Evolutionary conservation across 2,797 vertebrate species (phyloP).

Genomic region (Halcyon leucocephala): DNA sequence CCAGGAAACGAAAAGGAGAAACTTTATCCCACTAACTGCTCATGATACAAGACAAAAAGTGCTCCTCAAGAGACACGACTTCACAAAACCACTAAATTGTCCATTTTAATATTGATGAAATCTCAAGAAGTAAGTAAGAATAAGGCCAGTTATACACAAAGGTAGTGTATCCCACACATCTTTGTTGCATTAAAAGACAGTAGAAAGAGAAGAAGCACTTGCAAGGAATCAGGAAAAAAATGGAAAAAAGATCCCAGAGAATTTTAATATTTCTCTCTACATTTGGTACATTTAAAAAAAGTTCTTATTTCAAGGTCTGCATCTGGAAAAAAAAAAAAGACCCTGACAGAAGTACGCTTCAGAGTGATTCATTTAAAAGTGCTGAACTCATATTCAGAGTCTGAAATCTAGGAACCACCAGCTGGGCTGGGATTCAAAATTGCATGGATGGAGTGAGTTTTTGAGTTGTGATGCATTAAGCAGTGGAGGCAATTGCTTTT

Average conservation of each 20-base stretch:
- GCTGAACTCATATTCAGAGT: constrained; percentile 65
- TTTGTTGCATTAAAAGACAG: not conserved
- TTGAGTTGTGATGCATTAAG: constrained; percentile 59
- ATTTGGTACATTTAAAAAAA: constrained; percentile 59
- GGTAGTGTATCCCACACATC: not conserved
- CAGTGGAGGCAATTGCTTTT: constrained; percentile 69
- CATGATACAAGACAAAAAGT: not conserved
- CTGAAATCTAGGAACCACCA: constrained; percentile 69
- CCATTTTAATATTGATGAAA: not conserved
- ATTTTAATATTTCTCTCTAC: constrained; percentile 60
- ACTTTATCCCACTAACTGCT: not conserved
- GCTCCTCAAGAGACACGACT: not conserved
- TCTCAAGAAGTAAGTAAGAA: not conserved
- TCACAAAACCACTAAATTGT: not conserved
- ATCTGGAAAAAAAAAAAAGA: constrained; percentile 10
- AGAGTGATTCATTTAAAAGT: constrained; percentile 74
- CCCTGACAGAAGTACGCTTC: constrained; percentile 66
- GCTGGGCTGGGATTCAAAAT: constrained; percentile 71
- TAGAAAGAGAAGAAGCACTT: not conserved
- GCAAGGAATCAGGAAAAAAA: not conserved
- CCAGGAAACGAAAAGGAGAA: not conserved
- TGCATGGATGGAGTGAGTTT: constrained; percentile 45
- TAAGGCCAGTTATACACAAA: not conserved
- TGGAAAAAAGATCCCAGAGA: not conserved
- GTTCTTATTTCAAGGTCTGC: constrained; percentile 50